Conservation (phyloP, 2,888 invertebrate genomes). For the Apodemia duryi region DNA sequence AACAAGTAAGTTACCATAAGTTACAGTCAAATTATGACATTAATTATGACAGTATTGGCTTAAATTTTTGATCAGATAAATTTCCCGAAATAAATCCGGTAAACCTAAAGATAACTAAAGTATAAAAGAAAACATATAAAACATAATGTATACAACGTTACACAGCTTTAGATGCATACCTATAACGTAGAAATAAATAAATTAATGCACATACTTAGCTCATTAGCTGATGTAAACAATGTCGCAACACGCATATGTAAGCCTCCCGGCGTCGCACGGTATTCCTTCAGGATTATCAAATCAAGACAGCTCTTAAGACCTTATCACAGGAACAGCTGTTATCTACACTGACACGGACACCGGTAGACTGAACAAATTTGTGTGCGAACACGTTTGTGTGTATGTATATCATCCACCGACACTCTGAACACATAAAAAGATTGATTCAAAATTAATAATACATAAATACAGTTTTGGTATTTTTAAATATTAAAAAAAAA, state of each 20-base stretch:
- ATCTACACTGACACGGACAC: conserved; percentile 13
- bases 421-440: conserved; percentile 3
- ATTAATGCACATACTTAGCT: conserved; percentile 13
- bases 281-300: conserved; percentile 12
- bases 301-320: conserved; percentile 8
- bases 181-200: background rate
- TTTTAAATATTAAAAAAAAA: background rate
- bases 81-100: no score
- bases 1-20: no score
- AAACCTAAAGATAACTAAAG: no score
- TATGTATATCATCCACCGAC: conserved; percentile 5
- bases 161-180: background rate
- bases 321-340: background rate
- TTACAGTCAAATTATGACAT: no score
- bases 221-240: conserved; percentile 5
- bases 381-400: conserved; percentile 10
- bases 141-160: background rate
- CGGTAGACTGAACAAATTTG: conserved; percentile 14
- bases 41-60: no score
- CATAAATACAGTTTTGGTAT: conserved; percentile 10
- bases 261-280: conserved; percentile 12
- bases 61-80: no score
- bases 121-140: background rate
- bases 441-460: background rate
- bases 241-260: conserved; percentile 11